phyloP scores from a whole-genome alignment of 53 echinoderm and acorn worm species.

The Echinometra lucunter region DNA sequence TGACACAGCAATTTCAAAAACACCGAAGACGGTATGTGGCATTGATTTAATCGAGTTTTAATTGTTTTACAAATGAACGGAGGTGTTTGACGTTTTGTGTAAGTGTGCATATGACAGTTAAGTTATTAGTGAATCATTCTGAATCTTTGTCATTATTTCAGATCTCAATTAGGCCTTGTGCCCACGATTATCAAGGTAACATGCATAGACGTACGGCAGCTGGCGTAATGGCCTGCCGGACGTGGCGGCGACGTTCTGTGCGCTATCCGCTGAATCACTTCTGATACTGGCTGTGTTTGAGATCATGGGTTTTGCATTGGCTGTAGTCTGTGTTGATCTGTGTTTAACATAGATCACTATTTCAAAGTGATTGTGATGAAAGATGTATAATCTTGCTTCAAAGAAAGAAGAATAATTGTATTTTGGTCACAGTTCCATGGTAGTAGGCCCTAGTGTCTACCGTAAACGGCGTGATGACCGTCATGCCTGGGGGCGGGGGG shows the following conservation, averaged over 20 bases:
- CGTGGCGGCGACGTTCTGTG: neutral
- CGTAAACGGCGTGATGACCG: too few species aligned
- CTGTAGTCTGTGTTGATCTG: too few species aligned
- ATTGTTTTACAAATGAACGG: neutral
- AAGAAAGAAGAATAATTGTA: too few species aligned
- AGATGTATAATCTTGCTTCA: too few species aligned
- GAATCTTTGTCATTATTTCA: neutral
- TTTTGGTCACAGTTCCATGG: too few species aligned
- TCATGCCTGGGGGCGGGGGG: too few species aligned
- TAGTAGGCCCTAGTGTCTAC: too few species aligned
- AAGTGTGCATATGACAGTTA: neutral
- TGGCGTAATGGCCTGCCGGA: neutral
- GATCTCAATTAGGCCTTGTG: too few species aligned
- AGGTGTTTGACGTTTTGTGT: neutral
- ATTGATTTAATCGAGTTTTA: neutral
- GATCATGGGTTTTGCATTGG: too few species aligned
- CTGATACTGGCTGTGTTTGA: too few species aligned
- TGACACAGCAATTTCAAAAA: neutral
- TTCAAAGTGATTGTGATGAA: too few species aligned
- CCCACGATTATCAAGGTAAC: neutral
- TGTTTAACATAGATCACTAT: too few species aligned
- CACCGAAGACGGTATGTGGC: neutral
- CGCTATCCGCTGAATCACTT: neutral
- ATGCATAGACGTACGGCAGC: neutral
- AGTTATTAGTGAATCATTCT: neutral